Conservation (phyloP, 2,888 invertebrate species). For the Coremacera marginata region DNA sequence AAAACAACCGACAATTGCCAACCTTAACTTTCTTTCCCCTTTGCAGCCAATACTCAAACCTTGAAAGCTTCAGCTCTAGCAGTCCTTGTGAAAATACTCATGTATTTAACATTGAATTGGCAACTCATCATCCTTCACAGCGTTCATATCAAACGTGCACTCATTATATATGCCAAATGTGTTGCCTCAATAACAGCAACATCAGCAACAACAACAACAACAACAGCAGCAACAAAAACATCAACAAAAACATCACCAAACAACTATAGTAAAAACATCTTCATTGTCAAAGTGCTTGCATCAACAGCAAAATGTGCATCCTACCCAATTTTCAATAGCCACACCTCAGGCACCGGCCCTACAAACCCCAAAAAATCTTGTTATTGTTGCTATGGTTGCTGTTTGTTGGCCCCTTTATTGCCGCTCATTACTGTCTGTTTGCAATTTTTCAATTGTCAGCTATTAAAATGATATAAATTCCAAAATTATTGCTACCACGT, state of each 20-base stretch:
- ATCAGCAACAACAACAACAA: not conserved
- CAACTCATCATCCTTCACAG: not conserved
- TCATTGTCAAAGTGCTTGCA: conserved; percentile 24
- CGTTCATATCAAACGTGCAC: conserved; percentile 15
- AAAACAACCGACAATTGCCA: not conserved
- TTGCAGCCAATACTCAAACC: not conserved
- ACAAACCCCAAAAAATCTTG: not conserved
- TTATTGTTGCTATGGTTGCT: not conserved
- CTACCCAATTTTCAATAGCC: not conserved
- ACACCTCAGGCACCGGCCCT: not conserved
- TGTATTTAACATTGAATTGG: not conserved
- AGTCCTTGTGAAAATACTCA: not conserved
- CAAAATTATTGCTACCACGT: conserved; percentile 20
- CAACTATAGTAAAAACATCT: conserved; percentile 2
- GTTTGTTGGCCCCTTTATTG: not conserved
- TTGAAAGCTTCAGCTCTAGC: not conserved
- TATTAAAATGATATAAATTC: conserved; percentile 35
- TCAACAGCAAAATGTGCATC: conserved; percentile 3
- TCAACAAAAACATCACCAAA: not conserved
- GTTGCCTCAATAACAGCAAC: not conserved
- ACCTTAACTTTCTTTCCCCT: not conserved
- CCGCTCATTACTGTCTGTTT: conserved; percentile 15
- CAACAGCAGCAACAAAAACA: not conserved
- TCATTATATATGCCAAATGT: conserved; percentile 17
- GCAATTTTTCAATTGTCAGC: conserved; percentile 33